Evolutionary conservation across 2,797 vertebrate genomes (phyloP), one percentile per base, ranked within the genome.

Genomic region (Labeo calbasu): DNA sequence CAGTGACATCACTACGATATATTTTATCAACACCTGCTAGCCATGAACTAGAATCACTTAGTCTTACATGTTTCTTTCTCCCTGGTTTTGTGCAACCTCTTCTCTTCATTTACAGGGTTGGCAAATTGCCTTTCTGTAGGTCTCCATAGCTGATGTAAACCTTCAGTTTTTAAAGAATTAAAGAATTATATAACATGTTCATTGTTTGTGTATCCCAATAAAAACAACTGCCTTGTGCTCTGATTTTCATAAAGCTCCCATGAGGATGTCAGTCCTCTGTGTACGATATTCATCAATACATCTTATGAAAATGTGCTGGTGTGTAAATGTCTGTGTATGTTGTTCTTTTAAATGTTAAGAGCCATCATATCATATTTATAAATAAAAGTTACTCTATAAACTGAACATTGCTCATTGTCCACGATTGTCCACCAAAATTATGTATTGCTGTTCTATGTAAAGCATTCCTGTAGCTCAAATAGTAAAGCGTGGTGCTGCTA

Each of bases 41-140:
- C 12, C 43, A 19, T 71, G 40, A 23, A 13, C 32, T 72, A 0
- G 19, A 8, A 12, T 55, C 79, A 4, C 0, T 69, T 48, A n/a
- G 12, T 68, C 11, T 48, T 5, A 1, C 19, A 12, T 43, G 23
- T 55, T 51, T 48, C 23, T 0, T 77, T 55, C 28, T 57, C 51
- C 23, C 9, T 25, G 19, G 28, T 72, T 48, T 84, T 66, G 23
- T 63, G 25, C 66, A 84, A 2, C 81, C 84, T 23, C 48, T 84
- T 28, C 66, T 87, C 65, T 84, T 83, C 55, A 78, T 48, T 21
- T 32, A 75, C 11, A 72, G 69, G 13, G 51, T 12, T 57, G 32
- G 79, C 1, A 81, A 32, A 81, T 14, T 71, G 32, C 10, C 51
- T 0, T 70, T 81, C 79, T 81, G 51, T 28, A 70, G 14, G 10